Evolutionary conservation across 2,888 invertebrate genomes (phyloP).

Genomic region (Boloria euphrosyne): DNA sequence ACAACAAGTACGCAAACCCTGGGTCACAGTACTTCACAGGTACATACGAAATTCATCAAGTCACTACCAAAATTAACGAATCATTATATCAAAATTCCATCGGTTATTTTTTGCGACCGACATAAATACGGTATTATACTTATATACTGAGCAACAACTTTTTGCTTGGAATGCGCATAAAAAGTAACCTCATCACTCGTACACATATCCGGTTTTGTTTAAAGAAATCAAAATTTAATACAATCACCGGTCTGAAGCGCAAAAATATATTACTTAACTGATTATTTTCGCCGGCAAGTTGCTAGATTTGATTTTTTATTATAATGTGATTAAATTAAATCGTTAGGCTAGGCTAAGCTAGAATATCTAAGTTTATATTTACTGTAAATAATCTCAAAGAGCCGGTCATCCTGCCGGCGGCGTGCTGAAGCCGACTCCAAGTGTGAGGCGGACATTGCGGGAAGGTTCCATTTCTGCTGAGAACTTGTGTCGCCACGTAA

Average conservation of each 20-base stretch:
- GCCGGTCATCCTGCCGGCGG: conserved; percentile 66
- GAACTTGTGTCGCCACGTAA: conserved; percentile 76
- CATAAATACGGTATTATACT: conserved; percentile 64
- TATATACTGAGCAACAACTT: conserved; percentile 65
- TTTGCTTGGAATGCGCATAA: conserved; percentile 76
- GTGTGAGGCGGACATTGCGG: conserved; percentile 79
- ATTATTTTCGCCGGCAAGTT: conserved; percentile 15
- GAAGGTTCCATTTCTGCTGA: conserved; percentile 78
- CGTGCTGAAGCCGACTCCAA: conserved; percentile 74
- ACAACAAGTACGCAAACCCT: conserved; percentile 14
- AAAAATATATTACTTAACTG: conserved; percentile 21
- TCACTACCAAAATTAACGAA: conserved; percentile 69
- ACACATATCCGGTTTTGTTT: conserved; percentile 64
- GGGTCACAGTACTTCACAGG: conserved; percentile 55
- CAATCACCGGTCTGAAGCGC: conserved; percentile 30
- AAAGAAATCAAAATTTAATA: conserved; percentile 59
- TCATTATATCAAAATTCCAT: conserved; percentile 74
- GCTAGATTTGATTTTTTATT: conserved; percentile 1
- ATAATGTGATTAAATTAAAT: conserved; percentile 8
- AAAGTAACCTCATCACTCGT: conserved; percentile 64
- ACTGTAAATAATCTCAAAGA: conserved; percentile 71
- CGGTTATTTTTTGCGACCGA: conserved; percentile 65
- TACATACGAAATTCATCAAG: conserved; percentile 66
- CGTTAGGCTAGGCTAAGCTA: not conserved
- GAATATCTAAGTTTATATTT: conserved; percentile 50